Base-by-base conservation (phyloP, 1,140 invertebrate genomes). In the Portunus trituberculatus region DNA sequence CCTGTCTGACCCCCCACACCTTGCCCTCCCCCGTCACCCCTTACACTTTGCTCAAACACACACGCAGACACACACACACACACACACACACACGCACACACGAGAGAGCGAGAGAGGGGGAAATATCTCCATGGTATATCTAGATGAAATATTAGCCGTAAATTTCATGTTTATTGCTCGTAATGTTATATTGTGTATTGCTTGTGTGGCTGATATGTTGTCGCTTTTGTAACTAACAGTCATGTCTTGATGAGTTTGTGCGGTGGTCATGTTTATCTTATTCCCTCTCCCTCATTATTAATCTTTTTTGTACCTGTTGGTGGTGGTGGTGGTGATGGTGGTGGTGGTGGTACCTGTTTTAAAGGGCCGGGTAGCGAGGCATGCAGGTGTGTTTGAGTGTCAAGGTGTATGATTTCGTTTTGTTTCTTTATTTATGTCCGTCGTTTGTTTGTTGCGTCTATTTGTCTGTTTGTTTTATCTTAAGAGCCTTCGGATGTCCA, bases 401-500 rank as follows among this genome's bases (percentile, higher is more conserved):
- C 67, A 25, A 76, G 67, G n/a, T 76, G 25, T 76, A 76, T 76
- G n/a, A 59, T 59, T 59, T 59, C 52, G 52, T 59, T 76, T 76
- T 76, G 67, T 76, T 25, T 76, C 6, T n/a, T n/a, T 76, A 76
- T 76, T 76, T 76, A 76, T 76, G 20, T 25, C 12, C 12, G 67
- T 25, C 67, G 67, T 76, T 76, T 76, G 67, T 76, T 76, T 7
- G 67, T 12, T 76, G 4, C n/a, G n/a, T 76, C 67, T 76, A 76
- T 76, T 76, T 76, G 67, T 76, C 67, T 76, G 67, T 76, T 76
- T 76, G 67, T 76, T 76, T 76, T 76, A 76, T 76, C 67, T 76
- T 25, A 76, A 76, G 67, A 76, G 20, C 67, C 4, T 76, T 76
- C 6, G 67, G 25, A n/a, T n/a, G 67, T 76, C 67, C 52, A 59